These are phyloP conservation scores for Eupithecia inturbata DNA, from an alignment of 2,888 invertebrate genomes.

Conservation along the genomic window DNA sequence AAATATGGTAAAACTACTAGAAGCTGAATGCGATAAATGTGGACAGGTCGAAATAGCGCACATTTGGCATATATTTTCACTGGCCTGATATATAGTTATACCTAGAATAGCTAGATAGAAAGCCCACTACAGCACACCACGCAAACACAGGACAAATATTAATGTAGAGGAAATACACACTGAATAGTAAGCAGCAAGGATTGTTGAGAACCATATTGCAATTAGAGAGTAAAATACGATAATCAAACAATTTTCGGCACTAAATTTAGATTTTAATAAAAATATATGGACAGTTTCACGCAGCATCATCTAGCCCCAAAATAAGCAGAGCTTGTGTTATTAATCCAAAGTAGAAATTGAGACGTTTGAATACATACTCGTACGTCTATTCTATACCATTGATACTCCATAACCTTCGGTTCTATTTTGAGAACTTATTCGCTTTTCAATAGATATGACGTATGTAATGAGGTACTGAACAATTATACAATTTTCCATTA, in stretches of 20 bases:
- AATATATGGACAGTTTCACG: not conserved
- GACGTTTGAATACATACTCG: not conserved
- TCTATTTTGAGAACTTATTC: slow-evolving; percentile 3
- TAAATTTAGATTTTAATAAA: too few relatives aligned
- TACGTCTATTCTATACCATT: not conserved
- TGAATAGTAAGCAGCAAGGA: not conserved
- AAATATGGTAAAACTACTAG: slow-evolving; percentile 6
- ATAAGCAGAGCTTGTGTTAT: not conserved
- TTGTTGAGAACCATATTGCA: too few relatives aligned
- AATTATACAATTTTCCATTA: not conserved
- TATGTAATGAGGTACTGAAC: not conserved
- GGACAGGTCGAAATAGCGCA: not conserved
- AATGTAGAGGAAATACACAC: not conserved
- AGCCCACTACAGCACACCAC: too few relatives aligned
- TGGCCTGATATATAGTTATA: not conserved
- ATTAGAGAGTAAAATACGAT: too few relatives aligned
- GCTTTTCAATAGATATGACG: not conserved
- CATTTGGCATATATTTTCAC: not conserved
- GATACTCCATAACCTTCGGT: not conserved
- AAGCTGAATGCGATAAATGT: not conserved
- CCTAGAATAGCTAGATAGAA: too few relatives aligned
- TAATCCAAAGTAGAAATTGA: not conserved
- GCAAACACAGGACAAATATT: too few relatives aligned
- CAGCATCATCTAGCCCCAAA: not conserved
- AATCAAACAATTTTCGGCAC: too few relatives aligned